Base-by-base conservation (phyloP, 2,797 vertebrate genomes). In the Poecilia picta region DNA sequence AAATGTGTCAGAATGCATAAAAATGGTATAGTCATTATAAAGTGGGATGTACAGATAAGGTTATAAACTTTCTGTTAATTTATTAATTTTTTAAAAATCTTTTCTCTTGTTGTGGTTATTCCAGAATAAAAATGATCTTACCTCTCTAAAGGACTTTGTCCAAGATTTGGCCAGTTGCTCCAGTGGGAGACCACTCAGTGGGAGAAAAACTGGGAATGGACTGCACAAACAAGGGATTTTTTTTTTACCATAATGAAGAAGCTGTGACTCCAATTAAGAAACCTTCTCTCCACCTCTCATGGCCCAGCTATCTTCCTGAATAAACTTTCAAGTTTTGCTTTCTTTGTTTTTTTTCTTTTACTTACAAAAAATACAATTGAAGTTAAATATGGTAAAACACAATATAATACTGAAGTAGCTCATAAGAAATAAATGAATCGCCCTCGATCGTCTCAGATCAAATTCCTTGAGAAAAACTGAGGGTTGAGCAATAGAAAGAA, bases 201-300 rank as follows among this genome's bases (percentile, higher is more conserved):
- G 59, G 62, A 82, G 76, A 77, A 79, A 88, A 80, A 75, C 80
- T 89, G 46, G 51, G 82, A 81, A n/a, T 73, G 80, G 31, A 70
- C 78, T 23, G 81, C 77, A 86, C 81, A 90, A 87, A 90, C 77
- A 86, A 83, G 91, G 77, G 72, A 75, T 84, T 80, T 81, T 76
- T 84, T 74, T 85, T 39, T 2, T 95, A 64, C 85, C 36, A 2
- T 95, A 96, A 96, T 94, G 47, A 73, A 76, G 74, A 89, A 76
- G 83, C 59, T 78, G 93, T 96, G 96, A 95, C 90, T 95, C 89
- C 85, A 95, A 94, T 96, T 95, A 94, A 90, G 82, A 59, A 92
- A 91, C 89, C 92, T 1, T 79, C 79, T 87, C 83, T 80, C 78
- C 28, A 18, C 64, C 64, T 66, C 78, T 57, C 47, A 12, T 23